Evolutionary conservation across 2,888 invertebrate species (phyloP).

Genomic region (Iselma pallidipennis): DNA sequence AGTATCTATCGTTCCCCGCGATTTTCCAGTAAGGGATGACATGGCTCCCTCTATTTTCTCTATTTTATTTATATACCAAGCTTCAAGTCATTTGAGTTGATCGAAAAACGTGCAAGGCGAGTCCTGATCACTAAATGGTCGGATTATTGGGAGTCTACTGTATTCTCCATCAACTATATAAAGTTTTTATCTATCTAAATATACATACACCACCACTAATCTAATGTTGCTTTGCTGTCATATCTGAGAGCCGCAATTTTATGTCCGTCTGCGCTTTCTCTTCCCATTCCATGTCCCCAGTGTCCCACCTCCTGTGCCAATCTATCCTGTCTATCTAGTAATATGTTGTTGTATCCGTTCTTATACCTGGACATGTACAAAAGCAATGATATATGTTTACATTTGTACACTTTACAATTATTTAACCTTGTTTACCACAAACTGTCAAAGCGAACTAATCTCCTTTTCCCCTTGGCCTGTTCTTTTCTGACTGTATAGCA

Average conservation of each 20-base stretch:
- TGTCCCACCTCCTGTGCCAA: background rate
- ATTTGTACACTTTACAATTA: constrained; percentile 46
- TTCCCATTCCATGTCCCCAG: constrained; percentile 1
- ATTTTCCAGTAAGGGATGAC: too few species aligned
- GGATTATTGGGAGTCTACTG: too few species aligned
- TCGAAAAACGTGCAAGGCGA: too few species aligned
- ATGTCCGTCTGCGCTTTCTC: constrained; percentile 23
- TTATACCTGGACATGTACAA: constrained; percentile 31
- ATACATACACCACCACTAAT: too few species aligned
- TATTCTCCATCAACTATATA: too few species aligned
- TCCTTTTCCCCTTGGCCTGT: constrained; percentile 37
- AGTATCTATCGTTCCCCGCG: too few species aligned
- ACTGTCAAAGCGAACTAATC: constrained; percentile 56
- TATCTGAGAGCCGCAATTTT: constrained; percentile 17
- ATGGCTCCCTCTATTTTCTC: too few species aligned
- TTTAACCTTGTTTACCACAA: constrained; percentile 56
- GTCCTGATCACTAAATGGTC: too few species aligned
- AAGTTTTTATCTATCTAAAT: too few species aligned
- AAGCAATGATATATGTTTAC: constrained; percentile 46
- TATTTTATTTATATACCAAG: too few species aligned
- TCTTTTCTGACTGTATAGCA: too few species aligned
- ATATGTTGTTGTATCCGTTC: background rate
- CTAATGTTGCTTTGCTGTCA: constrained; percentile 13
- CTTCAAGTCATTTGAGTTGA: too few species aligned
- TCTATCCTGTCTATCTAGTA: background rate